phyloP scores from a whole-genome alignment of 2,888 invertebrate genomes.

The Linyphia triangularis region DNA sequence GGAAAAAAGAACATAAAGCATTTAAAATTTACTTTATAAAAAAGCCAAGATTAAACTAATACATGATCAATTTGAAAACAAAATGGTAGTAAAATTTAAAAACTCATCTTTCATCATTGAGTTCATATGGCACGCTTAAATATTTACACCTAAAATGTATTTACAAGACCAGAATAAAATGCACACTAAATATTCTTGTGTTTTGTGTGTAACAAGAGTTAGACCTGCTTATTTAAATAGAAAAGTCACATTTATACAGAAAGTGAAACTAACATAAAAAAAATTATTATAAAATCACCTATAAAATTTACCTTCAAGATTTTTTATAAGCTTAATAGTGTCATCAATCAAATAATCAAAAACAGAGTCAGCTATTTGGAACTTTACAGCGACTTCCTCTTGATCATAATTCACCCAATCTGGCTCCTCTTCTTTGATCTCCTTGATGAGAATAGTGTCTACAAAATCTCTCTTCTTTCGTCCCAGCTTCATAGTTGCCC shows the following conservation, averaged over 20 bases:
- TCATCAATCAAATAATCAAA: conserved; percentile 82
- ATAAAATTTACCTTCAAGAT: conserved; percentile 5
- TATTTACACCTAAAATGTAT: neutral
- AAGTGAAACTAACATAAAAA: neutral
- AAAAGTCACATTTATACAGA: too few relatives aligned
- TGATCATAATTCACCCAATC: conserved; percentile 87
- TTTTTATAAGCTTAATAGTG: conserved; percentile 79
- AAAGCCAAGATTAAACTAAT: too few relatives aligned
- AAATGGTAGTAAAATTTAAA: too few relatives aligned
- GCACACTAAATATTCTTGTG: neutral
- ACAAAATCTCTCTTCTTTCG: conserved; percentile 86
- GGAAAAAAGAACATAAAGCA: too few relatives aligned
- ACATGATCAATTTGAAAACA: too few relatives aligned
- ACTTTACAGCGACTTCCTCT: conserved; percentile 86
- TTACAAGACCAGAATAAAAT: neutral
- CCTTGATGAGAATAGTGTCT: conserved; percentile 86
- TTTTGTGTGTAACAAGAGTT: neutral
- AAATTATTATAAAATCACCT: conserved; percentile 7
- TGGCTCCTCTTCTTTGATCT: conserved; percentile 86
- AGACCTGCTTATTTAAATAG: too few relatives aligned
- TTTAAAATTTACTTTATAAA: too few relatives aligned
- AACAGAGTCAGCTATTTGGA: conserved; percentile 82
- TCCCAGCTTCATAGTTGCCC: conserved; percentile 84
- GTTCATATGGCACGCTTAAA: neutral
- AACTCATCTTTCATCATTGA: too few relatives aligned